phyloP scores from a whole-genome alignment of 1,140 invertebrate genomes.

The Sipha flava region DNA sequence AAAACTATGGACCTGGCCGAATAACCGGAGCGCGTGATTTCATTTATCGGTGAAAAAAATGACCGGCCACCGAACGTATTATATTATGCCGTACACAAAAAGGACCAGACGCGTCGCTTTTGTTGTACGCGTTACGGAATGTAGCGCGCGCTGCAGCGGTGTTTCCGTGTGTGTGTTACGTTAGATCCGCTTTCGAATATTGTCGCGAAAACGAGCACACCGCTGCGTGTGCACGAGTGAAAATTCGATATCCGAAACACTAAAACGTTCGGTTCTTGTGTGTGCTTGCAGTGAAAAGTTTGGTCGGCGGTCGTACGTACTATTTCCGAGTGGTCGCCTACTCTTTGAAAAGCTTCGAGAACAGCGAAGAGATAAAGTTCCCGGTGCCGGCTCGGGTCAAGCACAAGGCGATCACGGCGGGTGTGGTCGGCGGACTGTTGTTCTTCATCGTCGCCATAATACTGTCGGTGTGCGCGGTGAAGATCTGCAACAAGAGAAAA shows the following conservation, averaged over 20 bases:
- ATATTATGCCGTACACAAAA: no score
- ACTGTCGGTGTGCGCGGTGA: constrained; percentile 88
- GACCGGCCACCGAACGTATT: no score
- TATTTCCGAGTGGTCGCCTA: constrained; percentile 82
- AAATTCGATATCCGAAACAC: not conserved
- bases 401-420: constrained; percentile 86
- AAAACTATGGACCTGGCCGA: no score
- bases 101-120: no score
- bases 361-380: constrained; percentile 76
- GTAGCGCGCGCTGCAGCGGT: no score
- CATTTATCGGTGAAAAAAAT: no score
- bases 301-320: constrained; percentile 80
- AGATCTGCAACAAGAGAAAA: constrained; percentile 94
- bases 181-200: no score
- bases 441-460: constrained; percentile 96
- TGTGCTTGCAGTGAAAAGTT: constrained; percentile 67
- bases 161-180: no score
- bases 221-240: not conserved
- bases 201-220: no score
- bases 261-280: no score
- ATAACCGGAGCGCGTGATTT: no score
- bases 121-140: no score
- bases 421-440: constrained; percentile 85
- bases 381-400: constrained; percentile 78
- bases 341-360: constrained; percentile 70